phyloP scores from a whole-genome alignment of 2,113 vertebrate species.

The Chauna torquata region DNA sequence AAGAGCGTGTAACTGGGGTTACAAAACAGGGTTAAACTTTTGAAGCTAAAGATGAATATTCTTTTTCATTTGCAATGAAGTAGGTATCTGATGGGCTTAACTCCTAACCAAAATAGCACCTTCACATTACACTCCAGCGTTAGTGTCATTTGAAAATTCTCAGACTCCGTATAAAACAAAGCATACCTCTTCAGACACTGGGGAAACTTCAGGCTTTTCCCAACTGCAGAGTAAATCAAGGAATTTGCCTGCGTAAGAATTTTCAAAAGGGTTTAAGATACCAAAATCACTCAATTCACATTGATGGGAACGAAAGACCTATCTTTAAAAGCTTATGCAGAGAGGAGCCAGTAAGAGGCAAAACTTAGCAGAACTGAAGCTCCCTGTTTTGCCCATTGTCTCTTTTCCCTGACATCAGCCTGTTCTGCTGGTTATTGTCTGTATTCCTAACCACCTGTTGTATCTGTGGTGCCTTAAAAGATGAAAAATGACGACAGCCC shows the following conservation, averaged over 20 bases:
- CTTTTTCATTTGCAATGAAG: background rate
- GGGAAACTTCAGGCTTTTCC: background rate
- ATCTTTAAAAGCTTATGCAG: background rate
- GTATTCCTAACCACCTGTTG: background rate
- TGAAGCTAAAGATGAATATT: background rate
- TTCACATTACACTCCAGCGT: background rate
- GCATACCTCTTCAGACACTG: background rate
- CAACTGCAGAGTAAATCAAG: background rate
- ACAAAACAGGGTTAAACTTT: background rate
- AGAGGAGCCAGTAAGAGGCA: background rate
- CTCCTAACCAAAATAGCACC: background rate
- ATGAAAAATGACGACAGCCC: background rate
- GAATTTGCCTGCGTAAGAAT: background rate
- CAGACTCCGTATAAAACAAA: background rate
- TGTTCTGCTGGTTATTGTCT: background rate
- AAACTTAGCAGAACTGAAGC: background rate
- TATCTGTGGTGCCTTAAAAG: background rate
- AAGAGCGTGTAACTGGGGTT: background rate
- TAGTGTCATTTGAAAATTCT: background rate
- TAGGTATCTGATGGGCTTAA: background rate
- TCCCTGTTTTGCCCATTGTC: background rate
- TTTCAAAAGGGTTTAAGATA: background rate
- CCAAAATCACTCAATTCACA: background rate
- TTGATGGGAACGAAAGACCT: background rate
- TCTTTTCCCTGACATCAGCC: background rate